These are phyloP conservation scores for Bursaphelenchus okinawaensis DNA, from an alignment of 2,888 invertebrate species.

Conservation along the genomic window DNA sequence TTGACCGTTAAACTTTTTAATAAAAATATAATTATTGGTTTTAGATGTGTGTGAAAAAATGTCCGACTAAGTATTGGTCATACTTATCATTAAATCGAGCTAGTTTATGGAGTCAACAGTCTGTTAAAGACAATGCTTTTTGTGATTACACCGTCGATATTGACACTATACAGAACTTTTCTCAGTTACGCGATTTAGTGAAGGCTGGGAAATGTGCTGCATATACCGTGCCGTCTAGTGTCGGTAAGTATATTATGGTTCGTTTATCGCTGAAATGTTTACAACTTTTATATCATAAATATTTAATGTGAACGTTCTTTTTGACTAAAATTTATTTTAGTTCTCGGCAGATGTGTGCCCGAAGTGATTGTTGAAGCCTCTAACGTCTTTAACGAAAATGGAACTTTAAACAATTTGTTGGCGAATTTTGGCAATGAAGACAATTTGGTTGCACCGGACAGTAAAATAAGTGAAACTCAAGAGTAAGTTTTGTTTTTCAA, in stretches of 20 bases:
- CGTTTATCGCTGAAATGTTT: no score
- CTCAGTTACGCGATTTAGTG: constrained; percentile 32
- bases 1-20: no score
- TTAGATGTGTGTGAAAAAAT: constrained; percentile 50
- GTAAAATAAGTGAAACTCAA: constrained; percentile 8
- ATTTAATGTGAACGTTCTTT: no score
- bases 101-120: neutral
- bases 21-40: constrained; percentile 14
- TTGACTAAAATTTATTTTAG: no score
- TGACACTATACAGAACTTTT: constrained; percentile 33
- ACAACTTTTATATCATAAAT: no score
- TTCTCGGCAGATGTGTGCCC: constrained; percentile 51
- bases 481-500: neutral
- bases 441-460: constrained; percentile 20
- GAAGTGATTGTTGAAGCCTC: constrained; percentile 30
- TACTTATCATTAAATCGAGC: constrained; percentile 38
- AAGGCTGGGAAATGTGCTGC: constrained; percentile 38
- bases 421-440: constrained; percentile 19
- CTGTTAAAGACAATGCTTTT: constrained; percentile 27
- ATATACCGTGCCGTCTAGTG: constrained; percentile 47
- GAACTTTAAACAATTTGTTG: constrained; percentile 18
- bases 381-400: constrained; percentile 16
- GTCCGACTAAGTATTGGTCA: constrained; percentile 45
- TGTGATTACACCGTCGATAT: constrained; percentile 43
- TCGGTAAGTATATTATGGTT: no score